Conservation (phyloP, 2,888 invertebrate species). For the Caenorhabditis japonica region DNA sequence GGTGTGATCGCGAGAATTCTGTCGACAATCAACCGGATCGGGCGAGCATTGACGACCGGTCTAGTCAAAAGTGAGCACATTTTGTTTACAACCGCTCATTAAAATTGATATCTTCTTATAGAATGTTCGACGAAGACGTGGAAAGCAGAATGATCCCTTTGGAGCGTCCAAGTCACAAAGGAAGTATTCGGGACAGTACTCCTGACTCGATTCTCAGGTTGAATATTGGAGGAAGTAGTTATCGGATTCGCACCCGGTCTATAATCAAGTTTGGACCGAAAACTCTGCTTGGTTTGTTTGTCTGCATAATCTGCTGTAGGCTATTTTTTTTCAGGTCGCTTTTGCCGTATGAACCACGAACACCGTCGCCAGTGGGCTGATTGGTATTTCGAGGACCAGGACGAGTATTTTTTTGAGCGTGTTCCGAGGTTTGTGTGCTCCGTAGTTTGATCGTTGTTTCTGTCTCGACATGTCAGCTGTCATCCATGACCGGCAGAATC, state of each 20-base stretch:
- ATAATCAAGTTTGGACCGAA: conserved; percentile 74
- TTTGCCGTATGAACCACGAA: conserved; percentile 75
- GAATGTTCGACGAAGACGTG: conserved; percentile 64
- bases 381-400: conserved; percentile 74
- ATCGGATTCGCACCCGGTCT: conserved; percentile 72
- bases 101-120: conserved; percentile 16
- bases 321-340: conserved; percentile 52
- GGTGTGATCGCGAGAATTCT: conserved; percentile 45
- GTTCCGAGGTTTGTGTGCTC: conserved; percentile 67
- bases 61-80: conserved; percentile 38
- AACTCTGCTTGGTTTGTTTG: conserved; percentile 59
- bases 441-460: conserved; percentile 24
- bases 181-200: conserved; percentile 53
- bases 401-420: conserved; percentile 76
- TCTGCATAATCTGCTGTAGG: not conserved
- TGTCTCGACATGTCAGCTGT: conserved; percentile 17
- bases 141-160: conserved; percentile 64
- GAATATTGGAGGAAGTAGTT: conserved; percentile 75
- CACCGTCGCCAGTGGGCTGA: conserved; percentile 75
- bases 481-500: conserved; percentile 5
- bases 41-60: conserved; percentile 45
- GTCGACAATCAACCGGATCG: conserved; percentile 42
- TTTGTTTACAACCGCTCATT: not conserved
- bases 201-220: conserved; percentile 74
- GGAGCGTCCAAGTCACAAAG: conserved; percentile 63